phyloP scores from a whole-genome alignment of 1,140 invertebrate species.

The Caenorhabditis inopinata region DNA sequence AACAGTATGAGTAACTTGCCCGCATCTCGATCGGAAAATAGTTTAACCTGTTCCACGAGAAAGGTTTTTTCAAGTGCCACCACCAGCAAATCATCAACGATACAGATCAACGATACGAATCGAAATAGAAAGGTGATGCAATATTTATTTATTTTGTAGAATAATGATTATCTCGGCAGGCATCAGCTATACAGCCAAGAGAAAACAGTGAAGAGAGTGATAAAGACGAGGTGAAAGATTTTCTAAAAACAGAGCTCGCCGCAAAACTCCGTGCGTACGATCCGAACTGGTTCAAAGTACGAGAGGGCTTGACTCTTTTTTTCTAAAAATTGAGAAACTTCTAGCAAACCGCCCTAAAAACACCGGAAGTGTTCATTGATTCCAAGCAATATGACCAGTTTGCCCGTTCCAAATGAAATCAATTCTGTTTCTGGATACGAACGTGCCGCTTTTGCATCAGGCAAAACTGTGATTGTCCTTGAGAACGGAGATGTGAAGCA shows the following conservation, averaged over 20 bases:
- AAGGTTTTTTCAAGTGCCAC: background rate
- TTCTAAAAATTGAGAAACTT: background rate
- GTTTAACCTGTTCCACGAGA: background rate
- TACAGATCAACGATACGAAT: constrained; percentile 23
- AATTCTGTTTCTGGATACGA: background rate
- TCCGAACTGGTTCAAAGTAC: background rate
- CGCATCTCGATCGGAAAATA: constrained; percentile 3
- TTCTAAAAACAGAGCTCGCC: background rate
- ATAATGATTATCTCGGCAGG: background rate
- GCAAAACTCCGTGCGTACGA: background rate
- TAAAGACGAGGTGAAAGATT: constrained; percentile 13
- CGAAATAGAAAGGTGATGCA: constrained; percentile 24
- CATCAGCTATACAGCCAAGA: constrained; percentile 11
- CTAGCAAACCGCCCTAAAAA: constrained; percentile 24
- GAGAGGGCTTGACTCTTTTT: background rate
- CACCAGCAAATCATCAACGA: constrained; percentile 3
- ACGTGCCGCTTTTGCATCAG: background rate
- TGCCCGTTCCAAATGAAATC: background rate
- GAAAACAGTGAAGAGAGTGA: constrained; percentile 17
- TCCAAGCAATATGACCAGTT: constrained; percentile 18
- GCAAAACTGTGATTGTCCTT: background rate
- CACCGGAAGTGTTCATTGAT: constrained; percentile 14
- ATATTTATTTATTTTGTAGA: background rate
- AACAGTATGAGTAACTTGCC: background rate
- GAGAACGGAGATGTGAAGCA: constrained; percentile 16